Percentiles rank a stretch among this genome's conserved stretches.
Conservation (phyloP, 2,888 invertebrate species). For the Sinelater perroti region DNA sequence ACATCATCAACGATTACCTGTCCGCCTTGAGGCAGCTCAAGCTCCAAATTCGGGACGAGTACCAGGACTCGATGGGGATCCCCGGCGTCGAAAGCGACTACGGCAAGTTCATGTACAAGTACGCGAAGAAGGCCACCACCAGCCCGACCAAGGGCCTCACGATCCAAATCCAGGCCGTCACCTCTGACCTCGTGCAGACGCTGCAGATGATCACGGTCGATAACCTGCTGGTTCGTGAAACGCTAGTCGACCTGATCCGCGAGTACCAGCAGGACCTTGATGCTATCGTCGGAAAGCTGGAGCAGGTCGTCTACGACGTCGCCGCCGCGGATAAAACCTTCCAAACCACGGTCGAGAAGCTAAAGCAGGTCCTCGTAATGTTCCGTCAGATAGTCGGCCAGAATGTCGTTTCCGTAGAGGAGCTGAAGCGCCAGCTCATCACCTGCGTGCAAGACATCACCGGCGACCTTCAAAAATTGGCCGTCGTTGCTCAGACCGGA, state of each 20-base stretch:
- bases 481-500: not conserved
- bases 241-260: not conserved
- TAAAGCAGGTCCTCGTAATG: not conserved
- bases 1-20: constrained; percentile 13
- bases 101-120: no score
- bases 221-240: not conserved
- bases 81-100: not conserved
- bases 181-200: not conserved
- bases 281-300: not conserved
- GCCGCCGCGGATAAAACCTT: not conserved
- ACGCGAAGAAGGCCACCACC: no score
- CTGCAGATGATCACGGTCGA: not conserved
- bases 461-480: constrained; percentile 1
- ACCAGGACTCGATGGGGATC: no score
- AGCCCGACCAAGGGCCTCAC: not conserved
- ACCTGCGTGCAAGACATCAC: constrained; percentile 4
- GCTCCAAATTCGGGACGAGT: constrained; percentile 10
- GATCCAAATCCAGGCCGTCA: constrained; percentile 1
- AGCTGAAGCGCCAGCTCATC: not conserved
- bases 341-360: not conserved
- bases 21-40: constrained; percentile 9
- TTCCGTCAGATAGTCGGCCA: not conserved
- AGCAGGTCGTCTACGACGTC: constrained; percentile 1
- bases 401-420: not conserved
- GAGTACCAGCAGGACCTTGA: not conserved